Evolutionary conservation across 1,140 invertebrate species (phyloP), one percentile per base, ranked within the genome.

Genomic region (Lysiphlebus fabarum): DNA sequence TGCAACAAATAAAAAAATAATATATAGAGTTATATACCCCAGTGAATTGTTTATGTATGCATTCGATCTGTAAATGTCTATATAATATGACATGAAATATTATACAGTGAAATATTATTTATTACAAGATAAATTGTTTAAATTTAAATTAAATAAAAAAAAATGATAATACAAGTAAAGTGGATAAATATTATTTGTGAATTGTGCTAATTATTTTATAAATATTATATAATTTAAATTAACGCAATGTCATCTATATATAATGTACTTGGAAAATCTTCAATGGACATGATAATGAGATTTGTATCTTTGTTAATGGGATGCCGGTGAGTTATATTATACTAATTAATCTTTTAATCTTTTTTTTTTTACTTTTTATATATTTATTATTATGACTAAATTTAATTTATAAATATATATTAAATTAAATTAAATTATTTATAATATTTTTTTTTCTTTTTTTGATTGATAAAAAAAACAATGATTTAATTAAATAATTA

Each of bases 241-340:
- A 36, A 40, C 58, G 58, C 47, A 49, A 60, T 60, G 58, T 48
- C 53, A 43, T 14, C 38, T 11, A 53, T 49, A 44, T 37, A 60
- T 47, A 60, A 60, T 60, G 53, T 51, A 60, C 55, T 48, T 14
- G 51, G 17, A 50, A 38, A 42, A 55, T 47, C 44, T 8, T 42
- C 37, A 17, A 60, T 60, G 58, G 58, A 60, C 17, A 36, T 55
- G n/a, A 49, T 37, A 26, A 47, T 40, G n/a, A 41, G 9, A 41
- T 12, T 55, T 33, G 26, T 17, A 49, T 3, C 36, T 42, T 10
- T 36, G 9, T 14, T 14, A 42, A 36, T 38, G 11, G 33, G 8
- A 34, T 50, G 40, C 45, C 41, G 58, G 58, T 60, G 45, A 60
- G 37, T 12, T 60, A 47, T 2, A 47, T 47, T 45, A 26, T 26